phyloP scores from a whole-genome alignment of 2,113 vertebrate species.

The Pangasianodon hypophthalmus region DNA sequence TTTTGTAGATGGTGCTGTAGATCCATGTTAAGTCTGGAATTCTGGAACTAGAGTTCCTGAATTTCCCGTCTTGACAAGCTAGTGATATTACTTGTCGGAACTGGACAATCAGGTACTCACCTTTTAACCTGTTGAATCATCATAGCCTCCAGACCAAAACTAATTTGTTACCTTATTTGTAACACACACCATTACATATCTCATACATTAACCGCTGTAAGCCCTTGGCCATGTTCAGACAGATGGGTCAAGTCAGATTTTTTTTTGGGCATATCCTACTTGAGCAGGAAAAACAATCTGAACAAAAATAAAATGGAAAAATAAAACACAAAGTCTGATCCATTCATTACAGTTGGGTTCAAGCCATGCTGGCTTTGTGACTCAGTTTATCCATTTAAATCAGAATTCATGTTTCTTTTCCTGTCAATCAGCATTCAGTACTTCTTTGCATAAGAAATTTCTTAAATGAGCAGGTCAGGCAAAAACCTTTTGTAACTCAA shows the following conservation, averaged over 20 bases:
- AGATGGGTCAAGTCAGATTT: background rate
- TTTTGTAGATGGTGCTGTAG: background rate
- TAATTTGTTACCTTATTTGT: background rate
- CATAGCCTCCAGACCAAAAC: background rate
- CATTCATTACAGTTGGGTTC: background rate
- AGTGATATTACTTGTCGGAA: background rate
- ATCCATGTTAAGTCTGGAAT: background rate
- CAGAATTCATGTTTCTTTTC: background rate
- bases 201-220: background rate
- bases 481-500: background rate
- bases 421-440: background rate
- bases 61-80: no score
- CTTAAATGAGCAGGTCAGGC: background rate
- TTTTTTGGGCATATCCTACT: background rate
- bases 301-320: background rate
- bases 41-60: background rate
- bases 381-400: background rate
- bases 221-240: no score
- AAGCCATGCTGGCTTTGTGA: background rate
- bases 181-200: background rate
- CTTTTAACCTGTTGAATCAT: background rate
- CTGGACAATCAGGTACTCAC: background rate
- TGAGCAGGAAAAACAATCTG: background rate
- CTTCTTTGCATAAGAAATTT: background rate
- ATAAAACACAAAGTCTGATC: background rate